A percentile compares a stretch with the other conserved stretches of the same genome.
phyloP scores from a whole-genome alignment of 1,140 invertebrate species.

The Propsilocerus akamusi region DNA sequence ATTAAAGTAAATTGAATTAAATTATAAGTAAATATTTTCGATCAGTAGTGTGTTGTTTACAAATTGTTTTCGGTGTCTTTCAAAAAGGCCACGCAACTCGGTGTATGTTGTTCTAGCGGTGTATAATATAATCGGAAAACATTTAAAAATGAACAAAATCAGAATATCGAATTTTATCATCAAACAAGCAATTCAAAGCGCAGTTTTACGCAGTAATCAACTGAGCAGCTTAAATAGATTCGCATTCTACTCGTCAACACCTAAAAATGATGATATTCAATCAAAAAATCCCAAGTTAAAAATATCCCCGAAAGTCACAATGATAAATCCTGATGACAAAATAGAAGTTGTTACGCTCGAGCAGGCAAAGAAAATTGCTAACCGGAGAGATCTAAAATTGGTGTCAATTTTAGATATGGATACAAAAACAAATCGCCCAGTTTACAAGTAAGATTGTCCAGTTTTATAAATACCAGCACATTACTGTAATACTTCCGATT shows the following conservation, averaged over 20 bases:
- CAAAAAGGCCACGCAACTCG: too few species aligned
- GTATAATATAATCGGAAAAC: too few species aligned
- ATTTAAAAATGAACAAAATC: conserved; percentile 1
- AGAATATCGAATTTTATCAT: background rate
- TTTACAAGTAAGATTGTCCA: conserved; percentile 28
- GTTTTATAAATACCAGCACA: background rate
- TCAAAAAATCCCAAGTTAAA: too few species aligned
- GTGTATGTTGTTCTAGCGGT: too few species aligned
- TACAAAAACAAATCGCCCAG: conserved; percentile 31
- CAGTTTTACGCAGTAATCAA: background rate
- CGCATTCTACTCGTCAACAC: background rate
- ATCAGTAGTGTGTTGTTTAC: too few species aligned
- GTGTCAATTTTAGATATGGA: conserved; percentile 37
- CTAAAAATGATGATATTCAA: too few species aligned
- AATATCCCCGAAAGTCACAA: conserved; percentile 22
- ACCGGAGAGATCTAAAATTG: conserved; percentile 34
- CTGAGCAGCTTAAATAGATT: background rate
- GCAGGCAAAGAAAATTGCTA: conserved; percentile 32
- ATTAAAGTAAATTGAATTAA: too few species aligned
- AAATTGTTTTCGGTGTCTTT: too few species aligned
- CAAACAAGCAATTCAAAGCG: background rate
- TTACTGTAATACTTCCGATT: conserved; percentile 11
- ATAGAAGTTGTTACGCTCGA: conserved; percentile 24
- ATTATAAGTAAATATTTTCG: too few species aligned
- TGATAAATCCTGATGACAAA: conserved; percentile 22